Percentiles rank a stretch among this genome's conserved stretches.
Conservation (phyloP, 2,797 vertebrate species). For the Pseudotriccus pelzelni region DNA sequence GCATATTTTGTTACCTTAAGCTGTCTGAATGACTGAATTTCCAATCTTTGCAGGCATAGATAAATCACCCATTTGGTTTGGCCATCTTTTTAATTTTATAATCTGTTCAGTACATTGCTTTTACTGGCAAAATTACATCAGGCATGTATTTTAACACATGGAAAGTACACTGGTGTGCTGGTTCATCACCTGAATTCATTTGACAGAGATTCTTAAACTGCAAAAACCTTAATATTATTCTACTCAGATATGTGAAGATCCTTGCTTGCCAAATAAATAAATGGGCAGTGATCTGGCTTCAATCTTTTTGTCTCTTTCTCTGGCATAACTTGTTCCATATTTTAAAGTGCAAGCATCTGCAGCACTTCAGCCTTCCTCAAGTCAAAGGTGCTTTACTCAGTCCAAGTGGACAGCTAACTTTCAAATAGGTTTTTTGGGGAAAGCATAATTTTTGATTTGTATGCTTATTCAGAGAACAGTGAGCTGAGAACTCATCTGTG, state of each 20-base stretch:
- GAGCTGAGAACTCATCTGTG: not conserved
- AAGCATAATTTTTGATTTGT: slow-evolving; percentile 15
- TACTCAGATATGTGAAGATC: not conserved
- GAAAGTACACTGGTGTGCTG: not conserved
- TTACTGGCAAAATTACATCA: not conserved
- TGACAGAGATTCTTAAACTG: not conserved
- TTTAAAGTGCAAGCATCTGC: not conserved
- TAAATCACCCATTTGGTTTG: not conserved
- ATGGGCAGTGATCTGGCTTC: not conserved
- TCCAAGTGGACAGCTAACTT: not conserved
- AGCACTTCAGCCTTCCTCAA: not conserved
- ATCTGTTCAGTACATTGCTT: not conserved
- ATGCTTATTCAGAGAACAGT: not conserved
- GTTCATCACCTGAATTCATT: slow-evolving; percentile 23
- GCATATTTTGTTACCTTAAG: not conserved
- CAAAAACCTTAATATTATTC: not conserved
- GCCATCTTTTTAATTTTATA: not conserved
- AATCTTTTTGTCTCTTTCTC: not conserved
- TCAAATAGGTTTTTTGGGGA: not conserved
- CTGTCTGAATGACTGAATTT: not conserved
- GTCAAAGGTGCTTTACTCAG: not conserved
- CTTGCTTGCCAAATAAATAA: not conserved
- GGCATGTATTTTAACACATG: not conserved
- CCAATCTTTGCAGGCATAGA: not conserved
- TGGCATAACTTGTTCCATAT: not conserved